Evolutionary conservation across 2,113 vertebrate species (phyloP), one percentile per base, ranked within the genome.

Genomic region (Pelecanus crispus): DNA sequence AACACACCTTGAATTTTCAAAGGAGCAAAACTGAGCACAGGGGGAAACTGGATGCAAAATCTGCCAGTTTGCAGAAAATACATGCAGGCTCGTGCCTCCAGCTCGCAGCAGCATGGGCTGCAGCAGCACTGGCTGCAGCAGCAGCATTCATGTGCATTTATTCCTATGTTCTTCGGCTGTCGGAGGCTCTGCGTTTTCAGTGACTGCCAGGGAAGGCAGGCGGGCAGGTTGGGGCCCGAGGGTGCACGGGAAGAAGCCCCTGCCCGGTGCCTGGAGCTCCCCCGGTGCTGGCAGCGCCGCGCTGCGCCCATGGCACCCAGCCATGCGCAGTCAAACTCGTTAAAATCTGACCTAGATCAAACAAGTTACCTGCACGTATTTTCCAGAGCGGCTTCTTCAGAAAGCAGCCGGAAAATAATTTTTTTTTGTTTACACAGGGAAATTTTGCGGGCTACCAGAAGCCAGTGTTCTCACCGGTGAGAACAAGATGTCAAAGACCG

Each of bases 311-410:
- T 93, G 97, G 95, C 96, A 94, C 31, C 56, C 88, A 75, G 94
- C 91, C 97, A 95, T 6, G 1, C 0, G 2, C 81, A 71, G 75
- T 91, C 74, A 81, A 92, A 80, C 92, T 92, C 18, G 25, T 95
- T 90, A 95, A 95, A 94, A 95, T 91, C 91, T 90, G 86, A 66
- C 87, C 73, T 81, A 96, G 74, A 94, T 96, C 91, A 91, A 95
- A 96, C 91, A 71, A 93, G 95, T 77, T 86, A 94, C 81, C 70
- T 68, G 52, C 78, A 36, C 0, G 7, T 22, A 65, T 71, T 94
- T 94, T 62, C 49, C 89, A 71, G 74, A 91, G 94, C 6, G 10
- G 88, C 67, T 94, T 86, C 90, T 92, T 94, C 75, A 96, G 63
- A 92, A 87, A 95, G 78, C 2, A 86, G 31, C 45, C 25, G 0